A percentile compares a stretch with the other conserved stretches of the same genome.
Evolutionary conservation across 2,888 invertebrate species (phyloP).

Genomic region (Marasmarcha lunaedactyla): DNA sequence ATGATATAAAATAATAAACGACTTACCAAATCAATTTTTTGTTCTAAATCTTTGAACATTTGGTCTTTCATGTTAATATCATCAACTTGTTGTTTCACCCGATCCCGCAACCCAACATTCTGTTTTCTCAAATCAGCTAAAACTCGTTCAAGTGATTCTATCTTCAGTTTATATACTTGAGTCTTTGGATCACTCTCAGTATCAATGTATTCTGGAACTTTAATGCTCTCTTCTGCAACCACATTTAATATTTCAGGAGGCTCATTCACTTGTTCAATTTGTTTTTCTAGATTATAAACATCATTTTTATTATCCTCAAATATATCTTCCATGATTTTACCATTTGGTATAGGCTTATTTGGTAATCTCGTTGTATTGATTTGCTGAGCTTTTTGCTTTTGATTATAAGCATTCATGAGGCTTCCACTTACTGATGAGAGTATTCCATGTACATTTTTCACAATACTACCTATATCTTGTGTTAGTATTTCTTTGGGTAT

Average conservation of each 20-base stretch:
- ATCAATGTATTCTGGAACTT: constrained; percentile 7
- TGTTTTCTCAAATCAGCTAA: constrained; percentile 49
- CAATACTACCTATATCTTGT: constrained; percentile 54
- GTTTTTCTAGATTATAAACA: constrained; percentile 4
- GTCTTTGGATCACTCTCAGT: constrained; percentile 22
- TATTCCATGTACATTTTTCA: constrained; percentile 62
- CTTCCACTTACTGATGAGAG: constrained; percentile 60
- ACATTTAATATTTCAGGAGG: constrained; percentile 7
- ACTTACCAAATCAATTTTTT: constrained; percentile 60
- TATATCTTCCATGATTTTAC: constrained; percentile 54
- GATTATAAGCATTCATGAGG: constrained; percentile 50
- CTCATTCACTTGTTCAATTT: background rate
- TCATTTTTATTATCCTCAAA: constrained; percentile 40
- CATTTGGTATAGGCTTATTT: constrained; percentile 33
- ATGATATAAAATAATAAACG: no score
- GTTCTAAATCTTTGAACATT: constrained; percentile 53
- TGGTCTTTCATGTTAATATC: constrained; percentile 46
- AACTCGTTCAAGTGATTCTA: constrained; percentile 45
- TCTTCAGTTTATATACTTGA: constrained; percentile 37
- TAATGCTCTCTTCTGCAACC: background rate
- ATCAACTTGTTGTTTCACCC: constrained; percentile 44
- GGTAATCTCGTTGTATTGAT: constrained; percentile 18
- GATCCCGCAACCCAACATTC: constrained; percentile 34
- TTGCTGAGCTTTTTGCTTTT: constrained; percentile 36
- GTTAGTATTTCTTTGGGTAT: constrained; percentile 50